phyloP scores from a whole-genome alignment of 2,888 invertebrate genomes.

The Zhengitettix transpicula region DNA sequence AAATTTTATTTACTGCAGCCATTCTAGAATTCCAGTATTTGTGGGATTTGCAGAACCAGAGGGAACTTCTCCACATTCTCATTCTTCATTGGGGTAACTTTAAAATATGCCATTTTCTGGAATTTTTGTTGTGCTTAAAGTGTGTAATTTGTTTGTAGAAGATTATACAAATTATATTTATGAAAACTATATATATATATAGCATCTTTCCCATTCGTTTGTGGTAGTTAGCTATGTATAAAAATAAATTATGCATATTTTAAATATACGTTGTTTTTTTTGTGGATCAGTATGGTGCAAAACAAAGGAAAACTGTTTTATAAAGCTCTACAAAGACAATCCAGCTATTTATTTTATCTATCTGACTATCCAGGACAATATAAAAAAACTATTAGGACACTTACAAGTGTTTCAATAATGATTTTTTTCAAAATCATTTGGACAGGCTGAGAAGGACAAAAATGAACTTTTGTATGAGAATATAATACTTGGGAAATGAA shows the following conservation, averaged over 20 bases:
- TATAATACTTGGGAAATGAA: too few species aligned
- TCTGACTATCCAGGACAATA: too few species aligned
- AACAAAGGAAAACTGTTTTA: too few species aligned
- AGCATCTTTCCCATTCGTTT: background rate
- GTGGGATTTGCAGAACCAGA: conserved; percentile 29
- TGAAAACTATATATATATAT: background rate
- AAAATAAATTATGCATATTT: background rate
- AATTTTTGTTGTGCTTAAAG: background rate
- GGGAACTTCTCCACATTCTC: conserved; percentile 12
- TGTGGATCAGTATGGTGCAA: too few species aligned
- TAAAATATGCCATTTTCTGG: background rate
- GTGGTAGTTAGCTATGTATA: background rate
- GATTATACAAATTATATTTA: background rate
- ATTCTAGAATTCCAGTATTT: conserved; percentile 57
- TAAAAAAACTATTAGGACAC: too few species aligned
- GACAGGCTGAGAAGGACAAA: too few species aligned
- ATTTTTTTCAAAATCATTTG: too few species aligned
- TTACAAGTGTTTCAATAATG: too few species aligned
- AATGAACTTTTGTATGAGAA: too few species aligned
- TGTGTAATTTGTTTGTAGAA: background rate
- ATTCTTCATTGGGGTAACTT: conserved; percentile 8
- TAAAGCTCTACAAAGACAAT: too few species aligned
- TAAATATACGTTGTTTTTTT: too few species aligned
- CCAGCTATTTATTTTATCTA: too few species aligned
- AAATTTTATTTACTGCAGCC: conserved; percentile 30